Percentiles rank a stretch among this genome's conserved stretches.
Evolutionary conservation across 2,888 invertebrate species (phyloP).

Genomic region (Antheraea yamamai): DNA sequence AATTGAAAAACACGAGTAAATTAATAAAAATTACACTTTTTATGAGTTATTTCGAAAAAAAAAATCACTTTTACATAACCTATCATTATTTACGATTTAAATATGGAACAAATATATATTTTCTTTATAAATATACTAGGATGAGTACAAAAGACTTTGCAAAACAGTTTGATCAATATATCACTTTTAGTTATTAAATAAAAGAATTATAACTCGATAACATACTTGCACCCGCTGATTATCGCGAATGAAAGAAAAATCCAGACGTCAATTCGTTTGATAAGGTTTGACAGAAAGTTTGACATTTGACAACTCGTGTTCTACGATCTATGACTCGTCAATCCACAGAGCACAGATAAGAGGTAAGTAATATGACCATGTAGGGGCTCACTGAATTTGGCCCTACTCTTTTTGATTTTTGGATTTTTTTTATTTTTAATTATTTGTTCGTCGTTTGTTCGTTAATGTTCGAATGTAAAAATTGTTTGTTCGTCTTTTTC

Average conservation of each 20-base stretch:
- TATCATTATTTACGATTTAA: slow-evolving; percentile 33
- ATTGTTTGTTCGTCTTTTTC: too few relatives aligned
- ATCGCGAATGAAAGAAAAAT: slow-evolving; percentile 66
- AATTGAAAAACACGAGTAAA: slow-evolving; percentile 47
- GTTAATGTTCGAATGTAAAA: too few relatives aligned
- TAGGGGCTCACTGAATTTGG: too few relatives aligned
- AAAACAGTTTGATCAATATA: slow-evolving; percentile 26
- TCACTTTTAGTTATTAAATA: slow-evolving; percentile 26
- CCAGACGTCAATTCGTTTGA: slow-evolving; percentile 26
- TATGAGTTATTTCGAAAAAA: slow-evolving; percentile 32
- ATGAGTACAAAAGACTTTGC: slow-evolving; percentile 17
- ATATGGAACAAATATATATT: slow-evolving; percentile 4
- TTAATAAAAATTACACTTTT: slow-evolving; percentile 32
- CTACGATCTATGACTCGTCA: background rate
- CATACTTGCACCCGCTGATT: slow-evolving; percentile 67
- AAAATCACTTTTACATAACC: slow-evolving; percentile 64
- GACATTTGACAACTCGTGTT: background rate
- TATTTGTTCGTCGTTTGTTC: too few relatives aligned
- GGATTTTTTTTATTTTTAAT: too few relatives aligned
- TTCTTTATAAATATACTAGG: background rate
- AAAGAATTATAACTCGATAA: slow-evolving; percentile 38
- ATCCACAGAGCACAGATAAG: background rate
- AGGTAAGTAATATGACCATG: too few relatives aligned
- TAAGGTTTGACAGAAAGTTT: background rate
- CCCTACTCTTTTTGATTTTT: too few relatives aligned